These are phyloP conservation scores for Chromis chromis DNA, from an alignment of 2,797 vertebrate species.

Conservation along the genomic window DNA sequence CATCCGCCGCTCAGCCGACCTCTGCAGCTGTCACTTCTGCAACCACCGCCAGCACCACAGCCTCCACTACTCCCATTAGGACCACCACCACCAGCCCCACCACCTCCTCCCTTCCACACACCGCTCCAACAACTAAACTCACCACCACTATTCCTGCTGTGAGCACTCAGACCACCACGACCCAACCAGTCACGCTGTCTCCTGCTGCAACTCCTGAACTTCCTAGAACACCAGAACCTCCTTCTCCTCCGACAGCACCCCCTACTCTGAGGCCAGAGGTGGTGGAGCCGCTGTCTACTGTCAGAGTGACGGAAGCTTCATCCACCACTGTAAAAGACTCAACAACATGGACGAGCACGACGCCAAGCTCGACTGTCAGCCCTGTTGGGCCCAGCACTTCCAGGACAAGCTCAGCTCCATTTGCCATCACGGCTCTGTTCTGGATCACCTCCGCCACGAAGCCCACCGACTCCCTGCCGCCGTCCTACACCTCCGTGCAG, in stretches of 20 bases:
- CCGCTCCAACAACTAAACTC: conserved; percentile 16
- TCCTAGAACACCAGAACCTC: conserved; percentile 30
- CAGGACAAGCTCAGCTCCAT: conserved; percentile 59
- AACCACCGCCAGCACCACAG: conserved; percentile 43
- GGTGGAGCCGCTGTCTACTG: conserved; percentile 48
- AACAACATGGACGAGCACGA: conserved; percentile 44
- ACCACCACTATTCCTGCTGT: conserved; percentile 19
- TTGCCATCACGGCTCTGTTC: conserved; percentile 55
- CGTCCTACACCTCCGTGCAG: conserved; percentile 33
- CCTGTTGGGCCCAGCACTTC: conserved; percentile 47
- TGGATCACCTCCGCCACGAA: conserved; percentile 60
- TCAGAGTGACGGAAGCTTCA: conserved; percentile 55
- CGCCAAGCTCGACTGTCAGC: conserved; percentile 14
- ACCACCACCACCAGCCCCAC: conserved; percentile 28
- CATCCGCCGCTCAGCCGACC: conserved; percentile 56
- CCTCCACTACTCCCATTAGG: conserved; percentile 29
- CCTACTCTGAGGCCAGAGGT: conserved; percentile 59
- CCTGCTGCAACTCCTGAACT: conserved; percentile 40
- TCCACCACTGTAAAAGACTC: conserved; percentile 16
- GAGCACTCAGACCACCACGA: conserved; percentile 34
- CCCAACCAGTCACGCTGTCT: conserved; percentile 29
- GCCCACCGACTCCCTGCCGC: conserved; percentile 16
- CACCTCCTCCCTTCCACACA: conserved; percentile 24
- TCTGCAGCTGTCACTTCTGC: conserved; percentile 62
- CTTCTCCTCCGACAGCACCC: conserved; percentile 15